These are phyloP conservation scores for Hydractinia symbiolongicarpus DNA, from an alignment of 30 jellyfish, hydroid and myxozoan genomes.

Conservation along the genomic window DNA sequence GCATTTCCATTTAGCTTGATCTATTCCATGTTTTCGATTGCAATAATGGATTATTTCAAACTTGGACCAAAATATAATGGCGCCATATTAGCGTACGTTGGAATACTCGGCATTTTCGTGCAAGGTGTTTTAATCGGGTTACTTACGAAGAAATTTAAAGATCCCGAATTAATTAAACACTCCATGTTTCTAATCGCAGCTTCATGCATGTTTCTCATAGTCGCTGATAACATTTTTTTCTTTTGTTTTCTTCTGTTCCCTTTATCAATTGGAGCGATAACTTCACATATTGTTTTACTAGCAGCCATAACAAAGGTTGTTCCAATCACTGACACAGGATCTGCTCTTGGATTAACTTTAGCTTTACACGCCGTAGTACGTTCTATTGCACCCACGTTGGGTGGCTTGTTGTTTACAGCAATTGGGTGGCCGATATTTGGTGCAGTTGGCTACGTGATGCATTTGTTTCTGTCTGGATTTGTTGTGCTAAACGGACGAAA, in stretches of 20 bases:
- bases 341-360: slow-evolving; percentile 34
- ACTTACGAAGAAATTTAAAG: slow-evolving; percentile 13
- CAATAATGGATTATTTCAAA: slow-evolving; percentile 37
- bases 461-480: slow-evolving; percentile 19
- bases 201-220: slow-evolving; percentile 17
- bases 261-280: slow-evolving; percentile 33
- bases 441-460: slow-evolving; percentile 31
- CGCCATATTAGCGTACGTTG: slow-evolving; percentile 25
- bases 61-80: slow-evolving; percentile 38
- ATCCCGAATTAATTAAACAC: slow-evolving; percentile 20
- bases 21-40: slow-evolving; percentile 38
- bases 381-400: slow-evolving; percentile 38
- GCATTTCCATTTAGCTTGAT: slow-evolving; percentile 34
- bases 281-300: slow-evolving; percentile 28
- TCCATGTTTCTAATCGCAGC: slow-evolving; percentile 16
- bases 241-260: slow-evolving; percentile 24
- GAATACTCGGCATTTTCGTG: slow-evolving; percentile 17
- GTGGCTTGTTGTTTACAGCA: slow-evolving; percentile 27
- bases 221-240: slow-evolving; percentile 3
- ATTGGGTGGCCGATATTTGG: slow-evolving; percentile 45
- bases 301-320: slow-evolving; percentile 41
- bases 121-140: slow-evolving; percentile 37
- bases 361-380: slow-evolving; percentile 40
- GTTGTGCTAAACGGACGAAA: slow-evolving; percentile 22
- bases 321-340: slow-evolving; percentile 33